Base-by-base conservation (phyloP, 2,113 vertebrate genomes). In the Hemichromis elongatus region DNA sequence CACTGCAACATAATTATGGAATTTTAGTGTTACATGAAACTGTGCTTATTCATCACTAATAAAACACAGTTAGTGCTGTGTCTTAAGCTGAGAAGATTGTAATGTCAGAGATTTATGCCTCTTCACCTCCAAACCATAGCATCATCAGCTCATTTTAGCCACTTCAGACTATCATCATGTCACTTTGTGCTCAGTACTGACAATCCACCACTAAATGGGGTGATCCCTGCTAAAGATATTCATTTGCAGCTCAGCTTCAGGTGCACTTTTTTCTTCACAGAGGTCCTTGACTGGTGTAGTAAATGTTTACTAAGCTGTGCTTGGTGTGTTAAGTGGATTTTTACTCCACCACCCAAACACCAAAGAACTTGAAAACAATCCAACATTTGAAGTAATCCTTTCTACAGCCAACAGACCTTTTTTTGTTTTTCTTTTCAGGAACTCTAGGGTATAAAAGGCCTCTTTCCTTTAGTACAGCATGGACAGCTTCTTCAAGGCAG, bases 401-500 rank as follows among this genome's bases (percentile, higher is more conserved):
- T 28, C 2, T 52, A 37, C 79, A 40, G 53, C 10, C 7, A 55
- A 33, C 18, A 42, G 11, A 6, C 28, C 1, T 24, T 14, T 59
- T 30, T 75, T 52, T 37, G 6, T 59, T 59, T 57, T n/a, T 47
- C 0, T 81, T 73, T 79, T 40, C 37, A 93, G 92, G 90, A 66
- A 37, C 61, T 13, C 37, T n/a, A 42, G 80, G 77, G 84, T 35
- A 59, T 79, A 37, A 13, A 68, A 11, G 82, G 77, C 87, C 86
- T 47, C 73, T 86, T 53, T 81, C 45, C 52, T 79, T 11, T 28
- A 63, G 89, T 83, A 75, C 94, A 98, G 94, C 92, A 99, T 99
- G 99, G 99, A 99, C 89, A 98, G 95, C 96, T 99, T 97, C 92
- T 99, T 99, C 93, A 98, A 97, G 95, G 98, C 99, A 89, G 98